phyloP scores from a whole-genome alignment of 2,113 vertebrate species.

The Anguilla japonica region DNA sequence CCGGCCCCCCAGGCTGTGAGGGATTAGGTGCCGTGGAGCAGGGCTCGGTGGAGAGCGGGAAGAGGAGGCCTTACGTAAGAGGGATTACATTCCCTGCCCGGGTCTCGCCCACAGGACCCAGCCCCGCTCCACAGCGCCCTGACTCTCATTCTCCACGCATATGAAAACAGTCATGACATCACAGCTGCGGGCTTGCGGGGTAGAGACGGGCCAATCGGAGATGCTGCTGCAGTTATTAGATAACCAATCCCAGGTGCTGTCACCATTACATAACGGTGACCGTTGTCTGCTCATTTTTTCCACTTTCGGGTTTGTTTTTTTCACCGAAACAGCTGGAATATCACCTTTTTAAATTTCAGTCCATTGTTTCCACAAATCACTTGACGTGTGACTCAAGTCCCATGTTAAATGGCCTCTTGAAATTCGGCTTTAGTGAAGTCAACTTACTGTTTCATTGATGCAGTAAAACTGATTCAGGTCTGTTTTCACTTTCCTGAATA shows the following conservation, averaged over 20 bases:
- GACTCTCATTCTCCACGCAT: background rate
- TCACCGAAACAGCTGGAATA: background rate
- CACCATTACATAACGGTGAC: background rate
- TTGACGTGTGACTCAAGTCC: background rate
- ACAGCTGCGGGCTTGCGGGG: background rate
- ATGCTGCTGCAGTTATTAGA: background rate
- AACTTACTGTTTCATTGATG: too few species aligned
- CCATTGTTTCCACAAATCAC: background rate
- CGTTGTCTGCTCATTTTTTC: background rate
- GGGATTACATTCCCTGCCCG: background rate
- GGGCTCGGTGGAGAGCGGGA: background rate
- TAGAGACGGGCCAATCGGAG: background rate
- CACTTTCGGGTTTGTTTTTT: background rate
- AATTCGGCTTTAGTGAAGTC: too few species aligned
- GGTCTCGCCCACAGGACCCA: background rate
- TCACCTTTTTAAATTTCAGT: background rate
- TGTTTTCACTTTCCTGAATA: background rate
- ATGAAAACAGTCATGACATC: background rate
- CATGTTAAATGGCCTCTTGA: background rate
- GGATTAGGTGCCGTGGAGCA: background rate
- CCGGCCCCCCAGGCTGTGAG: background rate
- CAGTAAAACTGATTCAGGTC: background rate
- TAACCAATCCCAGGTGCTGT: background rate
- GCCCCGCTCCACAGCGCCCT: background rate
- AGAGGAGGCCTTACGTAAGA: background rate